Evolutionary conservation across 2,113 vertebrate genomes (phyloP).

Genomic region (Labrus mixtus): DNA sequence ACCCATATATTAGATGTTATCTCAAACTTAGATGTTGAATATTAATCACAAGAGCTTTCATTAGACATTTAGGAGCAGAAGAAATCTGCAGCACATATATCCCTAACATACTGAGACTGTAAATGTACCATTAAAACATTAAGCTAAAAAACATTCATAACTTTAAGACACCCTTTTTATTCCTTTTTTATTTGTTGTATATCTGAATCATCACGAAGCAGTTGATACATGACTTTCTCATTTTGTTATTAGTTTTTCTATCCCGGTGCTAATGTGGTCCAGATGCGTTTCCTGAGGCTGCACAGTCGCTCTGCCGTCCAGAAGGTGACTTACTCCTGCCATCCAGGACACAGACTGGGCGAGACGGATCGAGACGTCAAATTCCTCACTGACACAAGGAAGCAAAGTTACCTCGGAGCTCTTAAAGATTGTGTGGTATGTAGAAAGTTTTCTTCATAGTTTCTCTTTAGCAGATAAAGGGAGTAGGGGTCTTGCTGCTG

Average conservation of each 20-base stretch:
- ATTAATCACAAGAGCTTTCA: too few species aligned
- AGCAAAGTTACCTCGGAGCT: slow-evolving; percentile 84
- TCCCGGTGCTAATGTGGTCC: slow-evolving; percentile 83
- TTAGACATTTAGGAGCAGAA: neutral
- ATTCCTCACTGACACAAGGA: slow-evolving; percentile 85
- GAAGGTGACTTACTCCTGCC: slow-evolving; percentile 87
- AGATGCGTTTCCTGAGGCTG: slow-evolving; percentile 90
- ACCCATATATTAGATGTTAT: neutral
- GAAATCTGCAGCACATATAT: neutral
- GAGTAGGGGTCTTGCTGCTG: neutral
- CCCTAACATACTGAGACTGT: too few species aligned
- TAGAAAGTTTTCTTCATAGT: neutral
- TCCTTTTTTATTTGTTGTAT: too few species aligned
- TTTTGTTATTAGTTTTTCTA: slow-evolving; percentile 84
- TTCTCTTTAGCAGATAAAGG: neutral
- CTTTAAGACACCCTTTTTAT: too few species aligned
- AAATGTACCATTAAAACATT: too few species aligned
- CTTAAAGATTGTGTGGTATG: slow-evolving; percentile 88
- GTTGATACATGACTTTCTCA: neutral
- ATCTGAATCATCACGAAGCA: neutral
- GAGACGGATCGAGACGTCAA: slow-evolving; percentile 77
- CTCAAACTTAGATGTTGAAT: too few species aligned
- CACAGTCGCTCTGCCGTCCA: slow-evolving; percentile 85
- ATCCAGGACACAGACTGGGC: slow-evolving; percentile 69
- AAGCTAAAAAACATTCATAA: too few species aligned